phyloP scores from a whole-genome alignment of 2,113 vertebrate genomes.

The Chloroceryle aenea region DNA sequence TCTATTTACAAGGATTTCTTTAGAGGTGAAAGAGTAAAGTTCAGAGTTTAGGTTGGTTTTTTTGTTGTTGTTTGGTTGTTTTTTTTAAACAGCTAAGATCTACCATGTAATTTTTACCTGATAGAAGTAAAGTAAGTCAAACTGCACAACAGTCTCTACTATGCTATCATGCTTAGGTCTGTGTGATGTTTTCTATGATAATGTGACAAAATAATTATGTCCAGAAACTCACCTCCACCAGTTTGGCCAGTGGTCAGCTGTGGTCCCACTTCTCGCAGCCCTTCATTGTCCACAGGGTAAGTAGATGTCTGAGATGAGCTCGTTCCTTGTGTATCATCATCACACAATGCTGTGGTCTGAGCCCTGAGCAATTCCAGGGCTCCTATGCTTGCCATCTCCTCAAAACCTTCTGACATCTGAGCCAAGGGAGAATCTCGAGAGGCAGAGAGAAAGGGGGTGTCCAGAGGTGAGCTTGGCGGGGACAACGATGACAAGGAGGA shows the following conservation, averaged over 20 bases:
- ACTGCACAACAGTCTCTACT: background rate
- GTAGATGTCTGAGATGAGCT: constrained; percentile 24
- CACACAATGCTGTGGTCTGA: constrained; percentile 71
- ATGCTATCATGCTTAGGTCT: background rate
- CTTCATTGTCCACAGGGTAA: constrained; percentile 82
- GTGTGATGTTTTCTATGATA: background rate
- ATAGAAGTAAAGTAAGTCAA: background rate
- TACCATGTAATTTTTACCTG: background rate
- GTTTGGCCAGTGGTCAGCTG: constrained; percentile 73
- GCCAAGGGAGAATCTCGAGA: constrained; percentile 90
- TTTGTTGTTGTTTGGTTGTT: background rate
- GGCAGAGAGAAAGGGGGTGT: constrained; percentile 89
- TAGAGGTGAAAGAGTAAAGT: too few species aligned
- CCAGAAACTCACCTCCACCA: constrained; percentile 78
- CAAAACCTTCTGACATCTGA: constrained; percentile 90
- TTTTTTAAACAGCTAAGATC: background rate
- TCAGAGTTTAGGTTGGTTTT: background rate
- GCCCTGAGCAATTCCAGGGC: constrained; percentile 85
- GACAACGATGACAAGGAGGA: constrained; percentile 95
- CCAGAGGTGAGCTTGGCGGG: constrained; percentile 94
- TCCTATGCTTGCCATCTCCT: constrained; percentile 88
- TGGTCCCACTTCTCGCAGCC: constrained; percentile 77
- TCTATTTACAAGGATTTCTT: background rate
- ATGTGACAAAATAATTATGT: background rate
- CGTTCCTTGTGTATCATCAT: constrained; percentile 70